Conservation (phyloP, 2,888 invertebrate genomes). For the Vanessa cardui region DNA sequence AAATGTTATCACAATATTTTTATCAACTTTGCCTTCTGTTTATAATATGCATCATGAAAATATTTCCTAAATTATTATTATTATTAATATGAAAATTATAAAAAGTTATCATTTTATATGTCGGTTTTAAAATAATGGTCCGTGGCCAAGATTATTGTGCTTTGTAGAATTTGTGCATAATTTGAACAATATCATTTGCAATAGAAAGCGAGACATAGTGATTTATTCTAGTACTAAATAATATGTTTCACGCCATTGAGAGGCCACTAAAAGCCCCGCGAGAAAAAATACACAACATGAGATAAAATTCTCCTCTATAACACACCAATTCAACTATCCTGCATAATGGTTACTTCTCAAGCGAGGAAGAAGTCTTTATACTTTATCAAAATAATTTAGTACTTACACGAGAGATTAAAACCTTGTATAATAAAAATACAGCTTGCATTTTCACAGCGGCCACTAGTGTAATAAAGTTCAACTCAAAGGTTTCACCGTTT, state of each 20-base stretch:
- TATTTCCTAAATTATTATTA: conserved; percentile 27
- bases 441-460: conserved; percentile 73
- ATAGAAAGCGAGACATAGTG: conserved; percentile 23
- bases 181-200: conserved; percentile 16
- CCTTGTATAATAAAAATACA: conserved; percentile 69
- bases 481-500: conserved; percentile 34
- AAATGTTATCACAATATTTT: conserved; percentile 28
- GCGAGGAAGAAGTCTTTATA: conserved; percentile 74
- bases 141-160: conserved; percentile 37
- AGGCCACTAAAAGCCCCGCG: conserved; percentile 61
- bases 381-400: conserved; percentile 81
- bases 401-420: conserved; percentile 68
- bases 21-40: conserved; percentile 20
- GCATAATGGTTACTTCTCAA: conserved; percentile 66
- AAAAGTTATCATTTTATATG: conserved; percentile 24
- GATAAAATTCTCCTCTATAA: conserved; percentile 60
- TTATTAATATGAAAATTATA: conserved; percentile 26
- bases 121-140: conserved; percentile 22
- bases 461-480: conserved; percentile 59
- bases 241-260: conserved; percentile 3
- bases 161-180: conserved; percentile 35
- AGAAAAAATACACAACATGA: conserved; percentile 52
- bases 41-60: conserved; percentile 23
- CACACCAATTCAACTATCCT: conserved; percentile 66
- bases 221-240: conserved; percentile 14